Conservation (phyloP, 1,140 invertebrate genomes). For the Drosophila nebulosa region DNA sequence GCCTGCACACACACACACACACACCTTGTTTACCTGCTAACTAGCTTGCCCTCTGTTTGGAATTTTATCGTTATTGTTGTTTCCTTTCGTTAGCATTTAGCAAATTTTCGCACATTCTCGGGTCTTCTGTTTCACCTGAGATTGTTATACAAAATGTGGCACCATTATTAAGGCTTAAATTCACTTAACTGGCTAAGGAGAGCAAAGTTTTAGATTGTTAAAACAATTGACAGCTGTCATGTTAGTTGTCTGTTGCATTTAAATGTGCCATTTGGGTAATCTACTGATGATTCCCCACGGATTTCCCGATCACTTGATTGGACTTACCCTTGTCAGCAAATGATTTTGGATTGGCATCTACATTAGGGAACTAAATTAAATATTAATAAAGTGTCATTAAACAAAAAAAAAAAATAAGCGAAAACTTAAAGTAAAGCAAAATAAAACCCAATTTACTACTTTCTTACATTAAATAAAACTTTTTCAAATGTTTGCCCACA, state of each 20-base stretch:
- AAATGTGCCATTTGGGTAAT: background rate
- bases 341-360: background rate
- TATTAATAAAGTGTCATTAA: background rate
- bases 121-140: slow-evolving; percentile 8
- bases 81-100: slow-evolving; percentile 39
- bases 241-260: background rate
- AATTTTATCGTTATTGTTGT: slow-evolving; percentile 27
- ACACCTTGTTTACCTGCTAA: slow-evolving; percentile 48
- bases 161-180: background rate
- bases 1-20: background rate
- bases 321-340: background rate
- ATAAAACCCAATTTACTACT: no score
- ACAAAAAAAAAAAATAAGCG: no score
- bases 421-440: no score
- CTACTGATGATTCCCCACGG: background rate
- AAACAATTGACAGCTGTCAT: background rate
- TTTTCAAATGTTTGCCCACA: no score
- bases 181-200: background rate
- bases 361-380: background rate
- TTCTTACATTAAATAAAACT: no score
- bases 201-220: background rate
- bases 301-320: background rate
- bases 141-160: background rate
- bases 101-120: slow-evolving; percentile 41
- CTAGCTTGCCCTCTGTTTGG: slow-evolving; percentile 41